These are phyloP conservation scores for Anas acuta DNA, from an alignment of 2,797 vertebrate species.

Conservation along the genomic window DNA sequence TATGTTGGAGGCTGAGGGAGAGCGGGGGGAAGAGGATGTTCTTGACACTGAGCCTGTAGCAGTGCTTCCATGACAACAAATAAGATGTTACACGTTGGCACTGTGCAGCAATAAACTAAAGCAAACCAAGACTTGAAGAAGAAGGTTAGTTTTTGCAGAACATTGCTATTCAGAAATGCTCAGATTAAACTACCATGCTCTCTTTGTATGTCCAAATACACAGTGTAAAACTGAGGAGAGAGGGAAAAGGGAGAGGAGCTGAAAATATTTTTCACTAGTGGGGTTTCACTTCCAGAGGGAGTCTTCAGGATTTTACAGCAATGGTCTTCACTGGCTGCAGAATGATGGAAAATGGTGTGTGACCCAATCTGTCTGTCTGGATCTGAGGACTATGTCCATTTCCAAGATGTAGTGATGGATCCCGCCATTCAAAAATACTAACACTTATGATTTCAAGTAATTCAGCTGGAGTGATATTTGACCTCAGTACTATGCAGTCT, in stretches of 20 bases:
- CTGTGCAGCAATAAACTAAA: slow-evolving; percentile 26
- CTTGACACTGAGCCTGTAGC: slow-evolving; percentile 55
- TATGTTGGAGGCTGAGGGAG: background rate
- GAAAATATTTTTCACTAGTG: background rate
- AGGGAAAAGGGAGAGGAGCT: background rate
- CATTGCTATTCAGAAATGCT: background rate
- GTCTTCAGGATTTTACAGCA: background rate
- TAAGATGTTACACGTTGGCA: slow-evolving; percentile 32
- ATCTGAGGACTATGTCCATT: background rate
- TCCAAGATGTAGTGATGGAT: background rate
- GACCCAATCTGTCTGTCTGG: background rate
- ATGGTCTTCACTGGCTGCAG: background rate
- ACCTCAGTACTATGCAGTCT: background rate
- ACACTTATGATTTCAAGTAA: background rate
- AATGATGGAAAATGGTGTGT: background rate
- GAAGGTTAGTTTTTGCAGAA: slow-evolving; percentile 25
- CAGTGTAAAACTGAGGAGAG: fast-evolving
- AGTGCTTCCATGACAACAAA: slow-evolving; percentile 77
- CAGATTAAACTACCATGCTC: background rate
- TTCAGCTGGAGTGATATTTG: background rate
- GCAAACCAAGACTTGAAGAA: slow-evolving; percentile 49
- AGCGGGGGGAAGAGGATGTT: background rate
- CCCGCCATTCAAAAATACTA: background rate
- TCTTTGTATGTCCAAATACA: background rate
- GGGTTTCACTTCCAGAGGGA: background rate